A percentile compares a stretch with the other conserved stretches of the same genome.
Evolutionary conservation across 2,113 vertebrate species (phyloP).

Genomic region (Tiliqua scincoides): DNA sequence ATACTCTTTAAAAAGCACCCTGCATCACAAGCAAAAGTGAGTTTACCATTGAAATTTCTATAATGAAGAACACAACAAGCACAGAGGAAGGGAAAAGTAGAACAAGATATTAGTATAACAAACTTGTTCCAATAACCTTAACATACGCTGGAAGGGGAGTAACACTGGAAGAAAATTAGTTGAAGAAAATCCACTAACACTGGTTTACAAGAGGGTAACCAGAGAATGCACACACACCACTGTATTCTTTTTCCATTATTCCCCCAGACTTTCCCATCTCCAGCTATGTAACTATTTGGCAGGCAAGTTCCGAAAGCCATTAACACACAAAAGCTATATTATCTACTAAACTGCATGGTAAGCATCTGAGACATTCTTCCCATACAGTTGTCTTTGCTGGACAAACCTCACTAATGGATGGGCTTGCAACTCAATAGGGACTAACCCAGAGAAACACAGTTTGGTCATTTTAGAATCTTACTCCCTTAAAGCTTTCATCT

Average conservation of each 20-base stretch:
- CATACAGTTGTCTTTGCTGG: conserved; percentile 25
- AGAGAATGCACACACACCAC: background rate
- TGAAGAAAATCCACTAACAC: background rate
- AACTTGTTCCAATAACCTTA: background rate
- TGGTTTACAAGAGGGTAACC: background rate
- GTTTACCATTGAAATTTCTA: background rate
- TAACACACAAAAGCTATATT: conserved; percentile 30
- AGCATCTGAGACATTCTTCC: conserved; percentile 31
- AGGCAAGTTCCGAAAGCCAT: conserved; percentile 23
- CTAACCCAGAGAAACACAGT: background rate
- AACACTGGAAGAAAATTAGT: background rate
- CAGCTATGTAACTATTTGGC: conserved; percentile 21
- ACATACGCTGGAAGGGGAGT: no score
- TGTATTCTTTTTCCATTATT: background rate
- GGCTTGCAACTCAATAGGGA: conserved; percentile 14
- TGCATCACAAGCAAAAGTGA: background rate
- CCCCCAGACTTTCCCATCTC: background rate
- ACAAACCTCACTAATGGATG: conserved; percentile 22
- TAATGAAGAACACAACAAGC: background rate
- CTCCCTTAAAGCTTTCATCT: background rate
- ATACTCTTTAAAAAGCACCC: background rate
- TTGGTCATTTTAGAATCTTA: background rate
- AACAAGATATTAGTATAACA: background rate
- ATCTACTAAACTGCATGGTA: conserved; percentile 27
- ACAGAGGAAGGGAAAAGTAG: background rate